Base-by-base conservation (phyloP, 2,797 vertebrate genomes). In the Scarus forsteni region DNA sequence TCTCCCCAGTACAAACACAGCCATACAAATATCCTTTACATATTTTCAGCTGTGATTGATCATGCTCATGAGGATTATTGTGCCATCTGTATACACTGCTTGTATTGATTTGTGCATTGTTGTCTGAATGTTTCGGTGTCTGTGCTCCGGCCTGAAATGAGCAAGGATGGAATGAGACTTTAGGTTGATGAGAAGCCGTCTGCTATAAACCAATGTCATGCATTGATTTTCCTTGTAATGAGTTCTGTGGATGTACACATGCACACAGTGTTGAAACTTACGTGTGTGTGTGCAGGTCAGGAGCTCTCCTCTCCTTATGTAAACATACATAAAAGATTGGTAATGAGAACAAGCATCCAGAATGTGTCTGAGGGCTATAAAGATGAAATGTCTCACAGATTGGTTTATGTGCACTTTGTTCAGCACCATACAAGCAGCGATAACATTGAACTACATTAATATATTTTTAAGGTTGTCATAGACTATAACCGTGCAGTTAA, bases 171-270 rank as follows among this genome's bases (percentile, higher is more conserved):
- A 84, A 88, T 84, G 62, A 88, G 85, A 84, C 89, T 75, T 87
- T 68, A 55, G 72, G 81, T 48, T 89, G 81, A 88, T 91, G 85
- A 91, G 83, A 88, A 90, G 75, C 84, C 58, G 45, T 77, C 73
- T 61, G 58, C 78, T 84, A 82, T 89, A 84, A 89, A 90, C 84
- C 88, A 81, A 85, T 89, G 88, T 72, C 75, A 70, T 76, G 64
- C 81, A 91, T 90, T 85, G 88, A 91, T 92, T 91, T 84, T 84
- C 60, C 80, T 62, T 52, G 66, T 87, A 90, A 90, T 90, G 84
- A 89, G 85, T 88, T 91, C 74, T 55, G 70, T 72, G 77, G 83
- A 81, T 83, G 62, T 64, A 70, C 70, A 75, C 45, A 60, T 44
- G 49, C 62, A 55, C 65, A 60, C 18, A 50, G 10, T 10, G 9